Base-by-base conservation (phyloP, 2,888 invertebrate species). In the Acrobasis suavella region DNA sequence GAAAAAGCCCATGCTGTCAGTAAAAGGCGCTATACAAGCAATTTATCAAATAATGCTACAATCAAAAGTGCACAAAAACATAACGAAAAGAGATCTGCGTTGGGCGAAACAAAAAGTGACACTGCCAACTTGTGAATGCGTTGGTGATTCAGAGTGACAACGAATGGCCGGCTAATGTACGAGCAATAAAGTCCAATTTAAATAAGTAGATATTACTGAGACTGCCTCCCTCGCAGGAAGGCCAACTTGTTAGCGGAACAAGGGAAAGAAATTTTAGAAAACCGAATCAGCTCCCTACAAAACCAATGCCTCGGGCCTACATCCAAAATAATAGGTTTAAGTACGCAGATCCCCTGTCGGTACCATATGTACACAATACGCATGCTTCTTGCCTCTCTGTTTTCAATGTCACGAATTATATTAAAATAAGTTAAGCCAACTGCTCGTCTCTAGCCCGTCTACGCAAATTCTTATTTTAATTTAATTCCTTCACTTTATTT, bases 371-470 rank as follows among this genome's bases (percentile, higher is more conserved):
- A 72, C 78, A 80, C 77, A 84, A 78, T 82, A 93, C 94, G 94
- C 94, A 94, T 94, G 94, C 94, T 94, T 94, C 94, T 94, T 94
- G 94, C 94, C 94, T 93, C 87, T 76, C 71, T 72, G 87, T 81
- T 79, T 83, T 83, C 85, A 85, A 83, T 71, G 72, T 73, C 68
- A 76, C 86, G 88, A 90, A 90, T 89, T 89, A 90, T 81, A 89
- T 91, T 88, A 91, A 91, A 91, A 91, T 91, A 91, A 91, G 90
- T 85, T 79, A 73, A 72, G 74, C 74, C 78, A 75, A 64, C 58
- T 51, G 62, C 71, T 74, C 70, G 72, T 70, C 69, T 68, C 68
- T 72, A 64, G 65, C 75, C 78, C 74, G 73, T 75, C 76, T 77
- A 73, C 71, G 71, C 69, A 65, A 68, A 74, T 77, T 82, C 89